A percentile compares a stretch with the other conserved stretches of the same genome.
phyloP scores from a whole-genome alignment of 1,140 invertebrate genomes.

The Pemphigus obesinymphae region DNA sequence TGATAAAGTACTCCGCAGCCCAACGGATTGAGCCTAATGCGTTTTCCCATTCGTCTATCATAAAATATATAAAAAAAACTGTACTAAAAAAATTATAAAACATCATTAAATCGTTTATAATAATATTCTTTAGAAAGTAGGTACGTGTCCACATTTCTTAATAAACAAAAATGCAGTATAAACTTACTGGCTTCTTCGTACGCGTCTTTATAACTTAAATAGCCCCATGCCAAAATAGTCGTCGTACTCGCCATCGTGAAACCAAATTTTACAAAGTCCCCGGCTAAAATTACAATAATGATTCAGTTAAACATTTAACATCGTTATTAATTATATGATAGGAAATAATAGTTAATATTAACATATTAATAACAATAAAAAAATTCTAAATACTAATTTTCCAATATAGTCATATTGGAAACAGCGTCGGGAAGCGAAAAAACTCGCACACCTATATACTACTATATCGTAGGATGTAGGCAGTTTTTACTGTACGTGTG shows the following conservation, averaged over 20 bases:
- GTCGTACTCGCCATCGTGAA: slow-evolving; percentile 61
- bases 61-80: background rate
- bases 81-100: background rate
- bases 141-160: background rate
- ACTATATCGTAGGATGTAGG: too few species aligned
- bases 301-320: too few species aligned
- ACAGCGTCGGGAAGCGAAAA: too few species aligned
- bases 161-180: background rate
- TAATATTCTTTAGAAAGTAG: background rate
- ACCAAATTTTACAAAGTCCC: slow-evolving; percentile 63
- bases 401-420: too few species aligned
- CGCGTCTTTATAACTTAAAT: slow-evolving; percentile 56
- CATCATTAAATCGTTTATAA: background rate
- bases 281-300: slow-evolving; percentile 53
- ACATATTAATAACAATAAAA: too few species aligned
- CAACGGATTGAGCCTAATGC: slow-evolving; percentile 56
- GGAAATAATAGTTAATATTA: too few species aligned
- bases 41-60: slow-evolving; percentile 51
- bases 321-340: too few species aligned
- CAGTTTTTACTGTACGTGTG: too few species aligned
- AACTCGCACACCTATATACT: too few species aligned
- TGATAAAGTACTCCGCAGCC: slow-evolving; percentile 62
- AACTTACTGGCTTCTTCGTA: slow-evolving; percentile 53
- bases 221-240: slow-evolving; percentile 60
- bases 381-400: too few species aligned